phyloP scores from a whole-genome alignment of 2,797 vertebrate genomes.

The Novumbra hubbsi region DNA sequence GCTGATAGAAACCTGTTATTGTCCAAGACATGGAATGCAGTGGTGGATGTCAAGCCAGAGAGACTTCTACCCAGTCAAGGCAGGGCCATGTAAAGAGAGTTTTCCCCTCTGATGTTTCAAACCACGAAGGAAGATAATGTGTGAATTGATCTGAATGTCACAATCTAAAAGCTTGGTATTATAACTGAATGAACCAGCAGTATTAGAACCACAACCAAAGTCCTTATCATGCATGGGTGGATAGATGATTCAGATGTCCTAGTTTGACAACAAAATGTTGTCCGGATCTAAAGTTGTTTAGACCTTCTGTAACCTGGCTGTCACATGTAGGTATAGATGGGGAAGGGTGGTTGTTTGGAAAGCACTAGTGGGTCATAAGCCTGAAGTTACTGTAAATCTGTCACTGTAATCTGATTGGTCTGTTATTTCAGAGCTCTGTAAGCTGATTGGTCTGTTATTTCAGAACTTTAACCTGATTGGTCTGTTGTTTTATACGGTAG shows the following conservation, averaged over 20 bases:
- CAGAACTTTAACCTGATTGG: conserved; percentile 68
- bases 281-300: conserved; percentile 39
- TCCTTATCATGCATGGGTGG: not conserved
- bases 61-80: too few species aligned
- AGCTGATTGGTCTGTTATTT: conserved; percentile 75
- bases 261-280: not conserved
- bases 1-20: too few species aligned
- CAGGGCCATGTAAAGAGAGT: conserved; percentile 34
- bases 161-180: not conserved
- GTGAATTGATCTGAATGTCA: too few species aligned
- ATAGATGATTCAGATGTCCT: not conserved
- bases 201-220: not conserved
- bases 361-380: conserved; percentile 54
- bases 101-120: conserved; percentile 54
- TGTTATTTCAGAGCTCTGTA: conserved; percentile 74
- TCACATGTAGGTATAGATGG: conserved; percentile 36
- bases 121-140: conserved; percentile 48
- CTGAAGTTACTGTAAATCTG: conserved; percentile 49
- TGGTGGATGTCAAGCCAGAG: too few species aligned
- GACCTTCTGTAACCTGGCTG: conserved; percentile 30
- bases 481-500: conserved; percentile 73
- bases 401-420: conserved; percentile 67
- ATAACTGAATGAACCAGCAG: not conserved
- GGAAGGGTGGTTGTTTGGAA: conserved; percentile 47
- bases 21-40: too few species aligned